These are phyloP conservation scores for Macrophya annulata DNA, from an alignment of 2,888 invertebrate species.

Conservation along the genomic window DNA sequence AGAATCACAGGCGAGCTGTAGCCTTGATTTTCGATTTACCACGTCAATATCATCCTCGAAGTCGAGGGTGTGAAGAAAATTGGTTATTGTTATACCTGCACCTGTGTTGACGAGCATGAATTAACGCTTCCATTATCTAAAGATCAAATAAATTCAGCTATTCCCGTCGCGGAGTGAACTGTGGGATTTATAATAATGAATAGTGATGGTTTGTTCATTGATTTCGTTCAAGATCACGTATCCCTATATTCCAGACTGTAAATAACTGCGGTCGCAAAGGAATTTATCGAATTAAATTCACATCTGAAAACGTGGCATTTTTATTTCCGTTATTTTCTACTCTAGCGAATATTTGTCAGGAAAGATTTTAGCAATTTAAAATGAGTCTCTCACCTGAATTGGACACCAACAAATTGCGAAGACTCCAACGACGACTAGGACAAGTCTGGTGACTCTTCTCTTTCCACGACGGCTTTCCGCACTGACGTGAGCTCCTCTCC, in stretches of 20 bases:
- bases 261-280: neutral
- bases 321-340: neutral
- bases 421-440: constrained; percentile 94
- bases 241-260: neutral
- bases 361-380: neutral
- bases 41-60: neutral
- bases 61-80: neutral
- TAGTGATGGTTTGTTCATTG: neutral
- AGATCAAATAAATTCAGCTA: neutral
- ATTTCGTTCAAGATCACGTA: neutral
- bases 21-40: neutral
- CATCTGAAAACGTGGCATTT: neutral
- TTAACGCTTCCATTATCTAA: neutral
- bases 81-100: constrained; percentile 5
- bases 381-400: constrained; percentile 87
- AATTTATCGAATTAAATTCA: constrained; percentile 12
- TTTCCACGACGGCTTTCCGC: constrained; percentile 92
- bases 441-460: constrained; percentile 95
- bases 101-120: neutral
- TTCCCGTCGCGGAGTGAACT: neutral
- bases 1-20: neutral
- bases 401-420: constrained; percentile 98
- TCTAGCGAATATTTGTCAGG: neutral
- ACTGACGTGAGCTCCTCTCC: constrained; percentile 92
- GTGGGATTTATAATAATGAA: neutral